Evolutionary conservation across 2,113 vertebrate species (phyloP), one percentile per base, ranked within the genome.

Genomic region (Silurus glanis): DNA sequence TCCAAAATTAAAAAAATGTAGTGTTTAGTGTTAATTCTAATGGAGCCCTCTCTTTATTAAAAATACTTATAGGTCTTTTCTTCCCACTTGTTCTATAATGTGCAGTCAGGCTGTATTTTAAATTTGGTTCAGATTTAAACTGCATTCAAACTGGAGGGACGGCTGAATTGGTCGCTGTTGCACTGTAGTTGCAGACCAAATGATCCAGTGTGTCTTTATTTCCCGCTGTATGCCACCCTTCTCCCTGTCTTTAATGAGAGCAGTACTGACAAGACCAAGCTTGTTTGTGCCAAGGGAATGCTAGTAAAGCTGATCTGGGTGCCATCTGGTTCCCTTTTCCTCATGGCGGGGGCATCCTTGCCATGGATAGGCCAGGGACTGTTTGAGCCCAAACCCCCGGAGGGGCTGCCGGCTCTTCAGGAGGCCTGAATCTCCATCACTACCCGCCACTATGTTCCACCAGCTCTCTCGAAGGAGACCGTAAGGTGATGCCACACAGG

Each of bases 271-370:
- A 91, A 91, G 90, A 91, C 91, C 87, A 88, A 90, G 89, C 91
- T 90, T 92, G 91, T 91, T 88, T 87, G 90, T 91, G 91, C 91
- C 91, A 91, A 78, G 91, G 91, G 90, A 91, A 88, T 84, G 84
- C 84, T 89, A 87, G 90, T 88, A 86, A 86, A 85, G 71, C 89
- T 89, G 89, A 89, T 88, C 89, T 89, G 80, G 88, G 87, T 92
- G 90, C 91, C 91, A 91, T 92, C 90, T 92, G 91, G 89, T 91
- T 90, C 89, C 82, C 87, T 89, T 87, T 82, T 86, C 89, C 90
- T 87, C 88, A 84, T 87, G 88, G 83, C 55, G 86, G 89, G 89
- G 90, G 86, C 82, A 85, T 84, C 69, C 88, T 90, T 79, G 45
- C 86, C 58, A 80, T 81, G 80, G 86, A 89, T 85, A 91, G 89